phyloP scores from a whole-genome alignment of 2,113 vertebrate genomes.

The Mohoua ochrocephala region DNA sequence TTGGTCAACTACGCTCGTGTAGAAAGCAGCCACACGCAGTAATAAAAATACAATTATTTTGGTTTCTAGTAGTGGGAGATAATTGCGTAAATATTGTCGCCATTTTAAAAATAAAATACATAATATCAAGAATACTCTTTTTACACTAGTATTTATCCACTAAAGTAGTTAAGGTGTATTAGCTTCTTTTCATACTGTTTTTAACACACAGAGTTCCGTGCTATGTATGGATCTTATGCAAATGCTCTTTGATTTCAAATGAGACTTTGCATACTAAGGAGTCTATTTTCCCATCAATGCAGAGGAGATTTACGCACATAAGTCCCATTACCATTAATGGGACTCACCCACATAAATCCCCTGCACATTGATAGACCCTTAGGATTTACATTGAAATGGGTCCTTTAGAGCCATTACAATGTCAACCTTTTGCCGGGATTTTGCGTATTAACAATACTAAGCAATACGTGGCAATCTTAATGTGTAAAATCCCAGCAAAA shows the following conservation, averaged over 20 bases:
- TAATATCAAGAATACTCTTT: not conserved
- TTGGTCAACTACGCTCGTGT: not conserved
- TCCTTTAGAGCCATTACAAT: constrained; percentile 65
- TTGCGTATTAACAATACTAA: constrained; percentile 61
- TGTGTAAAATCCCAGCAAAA: constrained; percentile 60
- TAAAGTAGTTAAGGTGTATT: constrained; percentile 18
- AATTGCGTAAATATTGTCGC: not conserved
- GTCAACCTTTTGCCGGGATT: constrained; percentile 54
- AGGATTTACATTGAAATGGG: constrained; percentile 60
- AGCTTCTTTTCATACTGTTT: constrained; percentile 20
- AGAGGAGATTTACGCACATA: constrained; percentile 53
- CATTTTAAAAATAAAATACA: not conserved
- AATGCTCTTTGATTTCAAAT: constrained; percentile 64
- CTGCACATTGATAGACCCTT: constrained; percentile 54
- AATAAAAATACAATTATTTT: not conserved
- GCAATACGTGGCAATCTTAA: constrained; percentile 60
- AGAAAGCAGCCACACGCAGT: not conserved
- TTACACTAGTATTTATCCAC: not conserved
- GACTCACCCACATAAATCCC: constrained; percentile 58
- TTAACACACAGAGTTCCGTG: not conserved
- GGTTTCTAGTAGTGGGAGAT: not conserved
- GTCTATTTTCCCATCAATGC: constrained; percentile 53
- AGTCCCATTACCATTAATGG: constrained; percentile 65
- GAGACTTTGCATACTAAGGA: constrained; percentile 64
- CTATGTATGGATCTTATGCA: constrained; percentile 54